Base-by-base conservation (phyloP, 2,888 invertebrate species). In the Drosophila fulvimacula region DNA sequence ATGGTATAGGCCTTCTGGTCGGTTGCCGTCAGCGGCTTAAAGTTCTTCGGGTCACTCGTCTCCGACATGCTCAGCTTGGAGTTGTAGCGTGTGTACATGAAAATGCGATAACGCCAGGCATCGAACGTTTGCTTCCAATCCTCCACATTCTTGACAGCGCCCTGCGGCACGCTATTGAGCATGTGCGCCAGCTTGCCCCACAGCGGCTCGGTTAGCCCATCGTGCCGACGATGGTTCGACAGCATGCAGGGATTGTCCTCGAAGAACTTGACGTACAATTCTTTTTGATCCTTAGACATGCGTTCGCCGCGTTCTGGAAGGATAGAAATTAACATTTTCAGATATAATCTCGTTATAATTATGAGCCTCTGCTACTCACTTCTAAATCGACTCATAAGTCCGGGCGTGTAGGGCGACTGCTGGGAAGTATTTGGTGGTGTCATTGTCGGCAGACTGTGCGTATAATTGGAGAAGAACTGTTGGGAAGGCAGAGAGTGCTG, bases 91-190 rank as follows among this genome's bases (percentile, higher is more conserved):
- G 90, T 90, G 38, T 91, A 91, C 91, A 91, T 91, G 62, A 91
- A 91, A 41, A 91, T 90, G 30, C 91, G 89, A 74, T 91, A 91
- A 5, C 91, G 88, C 91, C 91, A 91, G 34, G 91, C 91, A 72
- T 91, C 91, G 55, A 91, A 91, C 0, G 91, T 91, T 76, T 91
- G 91, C 61, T 91, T 91, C 91, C 91, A 91, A 70, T 91, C 91
- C 61, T 91, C 91, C 2, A 91, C 89, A 59, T 91, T 91, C 76
- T 91, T 91, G 0, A 90, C 89, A 1, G 91, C 91, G 6, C 91
- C 91, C 69, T 91, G 91, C 11, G 90, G 91, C 55, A 91, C 90
- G 51, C 89, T 90, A 39, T 91, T 91, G n/a, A 91, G 70, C 70
- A 90, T 81, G 42, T 84, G 83, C 7, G 90, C 88, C 42, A 91